Base-by-base conservation (phyloP, 2,797 vertebrate species). In the Margarornis squamiger region DNA sequence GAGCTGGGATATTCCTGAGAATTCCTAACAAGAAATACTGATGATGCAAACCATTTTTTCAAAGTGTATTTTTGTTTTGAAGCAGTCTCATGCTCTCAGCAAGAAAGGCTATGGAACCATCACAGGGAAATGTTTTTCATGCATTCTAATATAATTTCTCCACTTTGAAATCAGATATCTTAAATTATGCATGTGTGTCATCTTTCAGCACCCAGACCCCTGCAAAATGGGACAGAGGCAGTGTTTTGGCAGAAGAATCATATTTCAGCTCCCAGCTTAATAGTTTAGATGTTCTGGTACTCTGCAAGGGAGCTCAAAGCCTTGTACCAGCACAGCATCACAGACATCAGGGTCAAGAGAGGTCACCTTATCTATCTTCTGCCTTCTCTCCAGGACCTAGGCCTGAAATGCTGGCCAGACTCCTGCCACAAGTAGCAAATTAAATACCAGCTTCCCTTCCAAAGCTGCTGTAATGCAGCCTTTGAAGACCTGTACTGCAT, bases 131-230 rank as follows among this genome's bases (percentile, higher is more conserved):
- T 46, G 19, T 43, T 94, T 92, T 70, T 79, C 51, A 39, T 32
- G 39, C 62, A 82, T 54, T 36, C 63, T 43, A 29, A 78, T 32
- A 23, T 58, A 52, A 93, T 70, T 93, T 88, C 54, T 90, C 43
- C 61, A 51, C 45, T 83, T 41, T 39, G n/a, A 82, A 93, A 92
- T 48, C 39, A 77, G 22, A 10, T 27, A 34, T 17, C 46, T 95
- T 90, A 72, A 90, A 94, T 90, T 62, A 80, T 10, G 24, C 4
- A 2, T 67, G 29, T 54, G 38, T 89, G 78, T 41, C 70, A 73
- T 85, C 89, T 95, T 96, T 92, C 95, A 95, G 55, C 84, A 68
- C 77, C 23, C 65, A 58, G 74, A 45, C 7, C 29, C 62, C 86
- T 92, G 73, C 76, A 95, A 81, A 96, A 88, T 45, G 65, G 76